Evolutionary conservation across 2,797 vertebrate genomes (phyloP).

Genomic region (Remorina albescens): DNA sequence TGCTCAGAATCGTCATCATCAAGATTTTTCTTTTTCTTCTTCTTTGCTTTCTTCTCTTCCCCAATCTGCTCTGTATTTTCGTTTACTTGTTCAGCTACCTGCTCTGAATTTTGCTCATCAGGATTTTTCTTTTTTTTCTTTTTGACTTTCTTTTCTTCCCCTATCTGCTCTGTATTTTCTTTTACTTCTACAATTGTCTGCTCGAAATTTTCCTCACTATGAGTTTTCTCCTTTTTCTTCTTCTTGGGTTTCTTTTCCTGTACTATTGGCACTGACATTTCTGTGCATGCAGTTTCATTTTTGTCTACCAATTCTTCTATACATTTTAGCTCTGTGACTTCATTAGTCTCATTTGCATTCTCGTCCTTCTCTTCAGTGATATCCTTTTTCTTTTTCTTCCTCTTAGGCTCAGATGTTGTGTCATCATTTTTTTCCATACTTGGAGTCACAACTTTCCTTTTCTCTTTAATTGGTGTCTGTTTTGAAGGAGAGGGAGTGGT

Average conservation of each 20-base stretch:
- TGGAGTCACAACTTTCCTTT: constrained; percentile 27
- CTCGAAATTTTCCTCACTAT: constrained; percentile 13
- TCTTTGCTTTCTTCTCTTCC: constrained; percentile 57
- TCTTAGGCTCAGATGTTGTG: constrained; percentile 57
- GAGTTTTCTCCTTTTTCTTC: constrained; percentile 44
- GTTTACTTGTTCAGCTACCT: neutral
- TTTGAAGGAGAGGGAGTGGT: constrained; percentile 5
- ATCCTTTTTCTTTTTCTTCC: constrained; percentile 58
- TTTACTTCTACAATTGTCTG: neutral
- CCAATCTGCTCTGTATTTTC: constrained; percentile 1
- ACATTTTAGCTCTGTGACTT: neutral
- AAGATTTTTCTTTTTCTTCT: constrained; percentile 49
- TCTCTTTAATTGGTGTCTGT: constrained; percentile 37
- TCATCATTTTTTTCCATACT: constrained; percentile 32
- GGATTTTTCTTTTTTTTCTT: constrained; percentile 6
- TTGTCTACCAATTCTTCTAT: neutral
- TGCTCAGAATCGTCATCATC: constrained; percentile 14
- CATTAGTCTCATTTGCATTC: neutral
- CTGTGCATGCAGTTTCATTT: neutral
- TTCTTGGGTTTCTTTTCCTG: constrained; percentile 62
- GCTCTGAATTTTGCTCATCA: constrained; percentile 8
- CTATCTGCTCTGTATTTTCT: constrained; percentile 1
- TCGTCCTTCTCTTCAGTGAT: constrained; percentile 5
- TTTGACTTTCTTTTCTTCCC: constrained; percentile 7
- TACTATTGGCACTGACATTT: constrained; percentile 6